Percentiles rank a stretch among this genome's conserved stretches.
Evolutionary conservation across 2,888 invertebrate genomes (phyloP).

Genomic region (Tenthredo livida): DNA sequence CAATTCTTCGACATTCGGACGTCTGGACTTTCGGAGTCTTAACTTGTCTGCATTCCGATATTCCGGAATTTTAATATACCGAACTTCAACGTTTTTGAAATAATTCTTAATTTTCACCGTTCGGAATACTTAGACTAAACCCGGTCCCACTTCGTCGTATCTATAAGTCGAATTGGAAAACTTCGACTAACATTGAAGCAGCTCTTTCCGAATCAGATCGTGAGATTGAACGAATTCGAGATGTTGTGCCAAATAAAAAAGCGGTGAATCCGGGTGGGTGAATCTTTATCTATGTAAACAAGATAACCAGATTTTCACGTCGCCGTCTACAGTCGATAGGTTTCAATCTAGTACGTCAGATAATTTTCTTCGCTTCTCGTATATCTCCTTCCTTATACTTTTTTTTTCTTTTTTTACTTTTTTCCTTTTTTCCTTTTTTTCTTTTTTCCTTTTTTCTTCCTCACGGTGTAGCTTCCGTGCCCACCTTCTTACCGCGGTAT

Average conservation of each 20-base stretch:
- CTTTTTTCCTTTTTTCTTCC: neutral
- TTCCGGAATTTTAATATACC: neutral
- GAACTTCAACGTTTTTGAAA: neutral
- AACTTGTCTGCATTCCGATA: neutral
- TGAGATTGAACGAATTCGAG: neutral
- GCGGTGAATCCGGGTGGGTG: neutral
- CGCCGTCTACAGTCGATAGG: slow-evolving; percentile 9
- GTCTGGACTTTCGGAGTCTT: neutral
- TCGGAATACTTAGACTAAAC: neutral
- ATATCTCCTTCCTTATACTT: neutral
- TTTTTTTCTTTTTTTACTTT: neutral
- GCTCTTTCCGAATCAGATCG: neutral
- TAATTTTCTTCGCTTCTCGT: neutral
- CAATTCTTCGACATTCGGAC: no score
- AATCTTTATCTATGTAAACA: slow-evolving; percentile 27
- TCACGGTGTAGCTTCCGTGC: neutral
- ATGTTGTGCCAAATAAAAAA: neutral
- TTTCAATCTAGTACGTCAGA: slow-evolving; percentile 34
- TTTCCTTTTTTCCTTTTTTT: neutral
- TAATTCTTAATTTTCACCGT: neutral
- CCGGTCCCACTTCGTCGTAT: neutral
- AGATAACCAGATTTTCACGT: slow-evolving; percentile 13
- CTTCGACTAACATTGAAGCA: neutral
- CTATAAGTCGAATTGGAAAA: neutral
- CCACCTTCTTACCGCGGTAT: neutral